Evolutionary conservation across 2,797 vertebrate genomes (phyloP).

Genomic region (Rhabdophis nuchalis): DNA sequence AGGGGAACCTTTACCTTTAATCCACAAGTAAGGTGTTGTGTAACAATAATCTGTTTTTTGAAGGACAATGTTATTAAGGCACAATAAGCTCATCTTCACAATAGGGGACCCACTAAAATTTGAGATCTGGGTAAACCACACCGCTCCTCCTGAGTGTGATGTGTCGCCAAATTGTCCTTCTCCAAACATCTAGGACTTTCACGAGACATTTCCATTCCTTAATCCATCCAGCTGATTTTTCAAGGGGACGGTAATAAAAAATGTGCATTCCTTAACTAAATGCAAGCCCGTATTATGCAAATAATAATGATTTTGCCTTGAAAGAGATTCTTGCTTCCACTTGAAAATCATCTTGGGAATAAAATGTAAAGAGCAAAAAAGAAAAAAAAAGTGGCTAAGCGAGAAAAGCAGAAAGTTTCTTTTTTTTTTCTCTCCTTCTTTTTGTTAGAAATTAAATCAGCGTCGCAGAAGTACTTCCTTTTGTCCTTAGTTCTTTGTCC

Average conservation of each 20-base stretch:
- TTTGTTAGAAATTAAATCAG: not conserved
- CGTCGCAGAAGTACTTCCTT: not conserved
- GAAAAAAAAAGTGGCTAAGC: not conserved
- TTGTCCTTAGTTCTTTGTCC: not conserved
- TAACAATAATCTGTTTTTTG: not conserved
- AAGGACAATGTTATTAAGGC: not conserved
- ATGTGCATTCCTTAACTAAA: conserved; percentile 47
- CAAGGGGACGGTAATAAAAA: conserved; percentile 43
- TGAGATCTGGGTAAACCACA: conserved; percentile 13
- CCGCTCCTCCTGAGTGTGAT: not conserved
- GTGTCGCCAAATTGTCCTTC: conserved; percentile 7
- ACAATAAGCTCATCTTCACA: not conserved
- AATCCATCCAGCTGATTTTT: conserved; percentile 44
- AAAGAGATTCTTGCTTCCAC: conserved; percentile 19
- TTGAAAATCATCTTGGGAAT: conserved; percentile 6
- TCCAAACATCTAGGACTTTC: conserved; percentile 11
- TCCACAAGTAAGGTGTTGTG: not conserved
- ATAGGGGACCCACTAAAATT: not conserved
- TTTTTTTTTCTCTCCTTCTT: not conserved
- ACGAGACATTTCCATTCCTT: not conserved
- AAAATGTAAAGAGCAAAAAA: conserved; percentile 1
- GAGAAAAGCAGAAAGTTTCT: not conserved
- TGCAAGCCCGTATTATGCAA: conserved; percentile 37
- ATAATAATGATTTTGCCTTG: conserved; percentile 34
- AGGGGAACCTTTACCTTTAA: no score